Conservation (phyloP, 2,888 invertebrate species). For the Caenorhabditis becei region DNA sequence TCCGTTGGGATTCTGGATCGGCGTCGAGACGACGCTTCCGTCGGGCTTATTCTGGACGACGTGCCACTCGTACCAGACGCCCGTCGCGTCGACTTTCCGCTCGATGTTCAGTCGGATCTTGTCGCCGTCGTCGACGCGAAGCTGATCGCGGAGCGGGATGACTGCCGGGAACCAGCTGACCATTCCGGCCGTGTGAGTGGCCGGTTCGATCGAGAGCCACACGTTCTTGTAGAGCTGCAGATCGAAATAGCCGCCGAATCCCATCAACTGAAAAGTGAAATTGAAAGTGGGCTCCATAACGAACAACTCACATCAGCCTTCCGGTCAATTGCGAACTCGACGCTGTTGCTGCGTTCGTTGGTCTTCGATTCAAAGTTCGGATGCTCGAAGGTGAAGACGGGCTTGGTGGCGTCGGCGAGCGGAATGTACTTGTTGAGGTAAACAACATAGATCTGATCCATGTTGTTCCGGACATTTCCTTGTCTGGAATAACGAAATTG, state of each 20-base stretch:
- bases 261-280: conserved; percentile 83
- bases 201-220: conserved; percentile 88
- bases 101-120: conserved; percentile 71
- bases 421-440: conserved; percentile 91
- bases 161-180: conserved; percentile 98
- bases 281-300: neutral
- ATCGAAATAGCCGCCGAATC: conserved; percentile 97
- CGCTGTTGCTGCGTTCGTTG: conserved; percentile 34
- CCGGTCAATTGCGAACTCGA: conserved; percentile 62
- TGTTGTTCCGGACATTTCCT: conserved; percentile 32
- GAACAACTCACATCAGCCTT: conserved; percentile 60
- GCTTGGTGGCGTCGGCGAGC: conserved; percentile 47
- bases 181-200: conserved; percentile 92
- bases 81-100: conserved; percentile 69
- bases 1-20: conserved; percentile 74
- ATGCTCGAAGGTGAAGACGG: conserved; percentile 91
- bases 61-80: conserved; percentile 82
- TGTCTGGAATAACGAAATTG: conserved; percentile 40
- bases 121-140: conserved; percentile 67
- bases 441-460: conserved; percentile 94
- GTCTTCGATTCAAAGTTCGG: conserved; percentile 87
- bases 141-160: conserved; percentile 86
- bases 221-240: conserved; percentile 90
- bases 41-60: conserved; percentile 52
- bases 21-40: conserved; percentile 24